Base-by-base conservation (phyloP, 2,113 vertebrate genomes). In the Sturnira hondurensis region DNA sequence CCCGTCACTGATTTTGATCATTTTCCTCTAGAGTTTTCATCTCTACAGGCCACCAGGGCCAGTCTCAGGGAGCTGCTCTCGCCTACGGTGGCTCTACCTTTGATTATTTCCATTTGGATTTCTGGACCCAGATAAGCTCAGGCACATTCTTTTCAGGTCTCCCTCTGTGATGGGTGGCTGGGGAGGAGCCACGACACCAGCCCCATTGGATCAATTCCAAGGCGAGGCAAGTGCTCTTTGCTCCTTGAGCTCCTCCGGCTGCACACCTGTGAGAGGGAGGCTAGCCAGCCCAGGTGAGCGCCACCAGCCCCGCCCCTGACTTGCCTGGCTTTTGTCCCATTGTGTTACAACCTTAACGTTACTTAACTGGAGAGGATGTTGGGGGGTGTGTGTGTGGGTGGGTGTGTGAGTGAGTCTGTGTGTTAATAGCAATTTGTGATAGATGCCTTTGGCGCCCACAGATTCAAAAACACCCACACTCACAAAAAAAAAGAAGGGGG, bases 341-440 rank as follows among this genome's bases (percentile, higher is more conserved):
- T 95, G 74, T 86, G 2, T 97, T 94, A 89, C 65, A 96, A 63
- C 80, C 92, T 97, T 86, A 96, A 33, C 1, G 96, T 98, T 98
- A 98, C 97, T 98, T 98, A 98, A 98, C 97, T 71, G 58, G 96
- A 96, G 80, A 91, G 96, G 97, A 97, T 96, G 97, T 98, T 58
- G 73, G 83, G 0, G 5, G 14, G 4, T 54, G 82, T 8, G 54
- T 28, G 50, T 33, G 41, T 24, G 97, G 13, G 91, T 8, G 93
- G 56, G 80, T 80, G 70, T 70, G 63, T 0, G 5, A 24, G 24
- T 12, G 92, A 65, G 74, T 13, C 4, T 80, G 93, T 52, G 96
- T 96, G 95, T 98, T 98, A 98, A 99, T 98, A 99, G 98, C 98
- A 98, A 99, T 99, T 99, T 99, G 99, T 99, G 99, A 99, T 98